phyloP scores from a whole-genome alignment of 2,113 vertebrate species.

The Amblyopsis rosae region DNA sequence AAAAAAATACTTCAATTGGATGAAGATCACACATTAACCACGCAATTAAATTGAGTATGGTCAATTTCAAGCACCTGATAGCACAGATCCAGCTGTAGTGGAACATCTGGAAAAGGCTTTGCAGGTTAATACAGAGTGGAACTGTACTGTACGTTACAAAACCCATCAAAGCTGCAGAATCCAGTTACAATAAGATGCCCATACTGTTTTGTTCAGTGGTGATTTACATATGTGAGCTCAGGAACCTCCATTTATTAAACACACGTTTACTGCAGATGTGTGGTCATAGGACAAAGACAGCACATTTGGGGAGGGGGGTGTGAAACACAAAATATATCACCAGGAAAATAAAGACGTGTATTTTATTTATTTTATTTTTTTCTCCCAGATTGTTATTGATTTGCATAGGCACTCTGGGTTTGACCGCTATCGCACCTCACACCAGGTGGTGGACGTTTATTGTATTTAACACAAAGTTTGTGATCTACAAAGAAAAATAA shows the following conservation, averaged over 20 bases:
- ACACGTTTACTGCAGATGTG: slow-evolving; percentile 21
- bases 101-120: slow-evolving; percentile 65
- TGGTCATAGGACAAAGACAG: slow-evolving; percentile 8
- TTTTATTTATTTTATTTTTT: no score
- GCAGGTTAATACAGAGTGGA: slow-evolving; percentile 5
- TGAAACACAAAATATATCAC: slow-evolving; percentile 4
- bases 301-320: neutral
- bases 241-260: slow-evolving; percentile 7
- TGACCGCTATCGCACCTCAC: no score
- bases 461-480: no score
- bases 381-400: slow-evolving; percentile 27
- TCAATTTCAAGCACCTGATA: slow-evolving; percentile 69
- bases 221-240: neutral
- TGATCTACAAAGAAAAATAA: no score
- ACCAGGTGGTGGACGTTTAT: no score
- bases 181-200: neutral
- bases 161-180: neutral
- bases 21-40: slow-evolving; percentile 69
- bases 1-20: slow-evolving; percentile 61
- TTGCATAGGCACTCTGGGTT: no score
- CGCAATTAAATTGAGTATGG: slow-evolving; percentile 67
- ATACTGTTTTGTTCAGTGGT: neutral
- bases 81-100: slow-evolving; percentile 61
- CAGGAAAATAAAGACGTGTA: slow-evolving; percentile 33
- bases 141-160: neutral